Evolutionary conservation across 2,113 vertebrate species (phyloP).

Genomic region (Ctenomys sociabilis): DNA sequence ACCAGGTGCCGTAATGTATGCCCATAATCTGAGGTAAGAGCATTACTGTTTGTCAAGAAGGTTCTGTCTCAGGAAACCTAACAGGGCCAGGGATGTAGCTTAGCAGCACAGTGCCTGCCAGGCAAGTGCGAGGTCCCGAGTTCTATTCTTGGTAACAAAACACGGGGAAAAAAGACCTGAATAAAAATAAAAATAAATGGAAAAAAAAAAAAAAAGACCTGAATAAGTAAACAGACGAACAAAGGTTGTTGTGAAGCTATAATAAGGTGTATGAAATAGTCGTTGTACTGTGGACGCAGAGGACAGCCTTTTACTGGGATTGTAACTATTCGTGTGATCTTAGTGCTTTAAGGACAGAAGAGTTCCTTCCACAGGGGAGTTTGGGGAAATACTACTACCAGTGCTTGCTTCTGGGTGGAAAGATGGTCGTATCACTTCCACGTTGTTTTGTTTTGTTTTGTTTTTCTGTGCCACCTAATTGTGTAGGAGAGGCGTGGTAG

Average conservation of each 20-base stretch:
- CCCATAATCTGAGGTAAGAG: neutral
- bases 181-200: too few relatives aligned
- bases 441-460: too few relatives aligned
- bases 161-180: neutral
- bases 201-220: neutral
- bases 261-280: rapidly evolving
- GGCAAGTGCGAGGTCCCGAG: too few relatives aligned
- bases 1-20: neutral
- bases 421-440: neutral
- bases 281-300: neutral
- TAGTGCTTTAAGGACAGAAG: neutral
- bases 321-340: neutral
- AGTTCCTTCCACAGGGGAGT: neutral
- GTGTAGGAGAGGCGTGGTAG: neutral
- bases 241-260: neutral
- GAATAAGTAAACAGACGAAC: neutral
- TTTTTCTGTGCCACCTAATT: neutral
- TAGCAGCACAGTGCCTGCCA: too few relatives aligned
- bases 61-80: neutral
- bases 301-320: neutral
- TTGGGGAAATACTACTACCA: neutral
- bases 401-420: neutral
- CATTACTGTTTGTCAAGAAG: neutral
- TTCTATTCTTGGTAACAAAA: neutral
- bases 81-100: too few relatives aligned